These are phyloP conservation scores for Plecturocebus donacophilus DNA, from an alignment of 2,113 vertebrate genomes.

Conservation along the genomic window DNA sequence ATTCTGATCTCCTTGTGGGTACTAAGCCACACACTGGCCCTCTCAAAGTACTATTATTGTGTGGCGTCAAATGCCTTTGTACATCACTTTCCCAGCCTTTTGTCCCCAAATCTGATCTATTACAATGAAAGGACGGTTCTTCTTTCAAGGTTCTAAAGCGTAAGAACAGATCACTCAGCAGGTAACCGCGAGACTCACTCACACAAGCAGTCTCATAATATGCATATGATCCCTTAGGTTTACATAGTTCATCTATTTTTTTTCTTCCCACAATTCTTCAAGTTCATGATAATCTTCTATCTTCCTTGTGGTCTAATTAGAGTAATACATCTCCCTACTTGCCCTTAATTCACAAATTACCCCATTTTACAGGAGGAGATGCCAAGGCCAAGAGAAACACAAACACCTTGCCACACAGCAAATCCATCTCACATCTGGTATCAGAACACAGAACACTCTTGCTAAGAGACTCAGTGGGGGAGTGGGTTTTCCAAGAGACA, in stretches of 20 bases:
- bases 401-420: not conserved
- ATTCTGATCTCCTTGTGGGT: constrained; percentile 51
- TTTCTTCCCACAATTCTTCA: constrained; percentile 12
- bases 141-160: constrained; percentile 37
- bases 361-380: constrained; percentile 42
- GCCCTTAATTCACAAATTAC: constrained; percentile 50
- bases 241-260: not conserved
- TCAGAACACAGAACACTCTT: constrained; percentile 15
- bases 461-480: not conserved
- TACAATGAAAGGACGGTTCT: constrained; percentile 41
- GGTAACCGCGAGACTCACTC: not conserved
- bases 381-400: constrained; percentile 37
- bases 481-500: constrained; percentile 37
- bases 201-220: not conserved
- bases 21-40: constrained; percentile 14
- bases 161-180: constrained; percentile 1
- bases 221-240: not conserved
- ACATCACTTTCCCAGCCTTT: constrained; percentile 38
- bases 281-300: constrained; percentile 13
- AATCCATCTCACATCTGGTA: not conserved
- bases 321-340: constrained; percentile 29
- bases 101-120: constrained; percentile 59
- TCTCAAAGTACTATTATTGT: constrained; percentile 60
- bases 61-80: constrained; percentile 30
- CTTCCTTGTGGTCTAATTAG: constrained; percentile 44